phyloP scores from a whole-genome alignment of 2,797 vertebrate species.

The Scolopax rusticola region DNA sequence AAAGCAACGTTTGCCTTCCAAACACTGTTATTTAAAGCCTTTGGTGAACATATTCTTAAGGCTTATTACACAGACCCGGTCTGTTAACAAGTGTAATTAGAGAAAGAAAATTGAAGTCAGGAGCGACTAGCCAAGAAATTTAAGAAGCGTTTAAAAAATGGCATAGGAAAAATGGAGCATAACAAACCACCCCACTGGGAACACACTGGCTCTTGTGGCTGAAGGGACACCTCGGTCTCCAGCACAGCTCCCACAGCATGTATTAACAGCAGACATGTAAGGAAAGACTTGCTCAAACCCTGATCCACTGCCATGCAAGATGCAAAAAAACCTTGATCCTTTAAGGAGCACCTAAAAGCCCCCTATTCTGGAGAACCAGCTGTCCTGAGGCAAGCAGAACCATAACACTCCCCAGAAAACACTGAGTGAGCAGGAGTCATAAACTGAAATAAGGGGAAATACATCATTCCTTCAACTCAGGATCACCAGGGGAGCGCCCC shows the following conservation, averaged over 20 bases:
- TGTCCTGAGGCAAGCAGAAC: not conserved
- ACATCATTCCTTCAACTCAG: not conserved
- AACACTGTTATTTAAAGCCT: not conserved
- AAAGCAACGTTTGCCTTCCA: not conserved
- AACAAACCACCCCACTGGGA: not conserved
- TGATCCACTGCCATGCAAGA: not conserved
- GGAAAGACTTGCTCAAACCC: not conserved
- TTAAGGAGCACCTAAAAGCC: not conserved
- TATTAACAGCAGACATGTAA: not conserved
- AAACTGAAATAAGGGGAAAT: not conserved
- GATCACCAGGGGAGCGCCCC: fast-evolving
- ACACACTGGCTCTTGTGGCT: not conserved
- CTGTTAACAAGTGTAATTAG: not conserved
- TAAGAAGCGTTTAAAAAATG: not conserved
- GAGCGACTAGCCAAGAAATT: not conserved
- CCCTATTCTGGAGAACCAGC: not conserved
- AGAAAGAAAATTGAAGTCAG: not conserved
- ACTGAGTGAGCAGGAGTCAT: not conserved
- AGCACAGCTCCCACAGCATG: not conserved
- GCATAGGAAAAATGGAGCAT: fast-evolving
- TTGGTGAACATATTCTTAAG: not conserved
- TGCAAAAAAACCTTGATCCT: not conserved
- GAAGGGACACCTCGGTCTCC: not conserved
- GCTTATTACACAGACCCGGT: not conserved
- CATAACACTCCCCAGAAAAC: not conserved